These are phyloP conservation scores for Cossypha niveicapilla DNA, from an alignment of 2,797 vertebrate species.

Conservation along the genomic window DNA sequence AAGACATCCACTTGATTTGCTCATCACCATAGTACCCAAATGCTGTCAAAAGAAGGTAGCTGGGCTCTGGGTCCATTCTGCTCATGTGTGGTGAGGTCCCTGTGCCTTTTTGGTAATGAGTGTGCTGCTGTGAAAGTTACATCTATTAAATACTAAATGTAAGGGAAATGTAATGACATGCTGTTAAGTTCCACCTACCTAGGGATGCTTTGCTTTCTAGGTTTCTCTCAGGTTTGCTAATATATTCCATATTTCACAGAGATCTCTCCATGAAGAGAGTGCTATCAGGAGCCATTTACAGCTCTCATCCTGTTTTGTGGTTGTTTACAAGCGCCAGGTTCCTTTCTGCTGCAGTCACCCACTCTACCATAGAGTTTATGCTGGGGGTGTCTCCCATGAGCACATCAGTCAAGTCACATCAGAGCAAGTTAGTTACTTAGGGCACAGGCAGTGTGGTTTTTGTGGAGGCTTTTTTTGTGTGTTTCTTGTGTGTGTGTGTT, in stretches of 20 bases:
- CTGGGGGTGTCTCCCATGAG: not conserved
- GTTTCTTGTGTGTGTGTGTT: no score
- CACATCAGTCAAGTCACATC: no score
- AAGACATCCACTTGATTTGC: not conserved
- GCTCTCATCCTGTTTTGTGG: not conserved
- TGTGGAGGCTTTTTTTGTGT: no score
- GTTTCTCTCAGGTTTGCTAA: not conserved
- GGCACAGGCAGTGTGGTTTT: not conserved
- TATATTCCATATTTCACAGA: constrained; percentile 26
- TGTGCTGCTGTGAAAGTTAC: not conserved
- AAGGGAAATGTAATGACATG: constrained; percentile 27
- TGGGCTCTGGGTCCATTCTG: not conserved
- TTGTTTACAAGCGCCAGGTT: not conserved
- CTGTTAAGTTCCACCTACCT: constrained; percentile 41
- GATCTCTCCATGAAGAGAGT: not conserved
- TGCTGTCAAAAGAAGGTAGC: not conserved
- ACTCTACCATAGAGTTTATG: not conserved
- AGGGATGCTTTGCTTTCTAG: constrained; percentile 27
- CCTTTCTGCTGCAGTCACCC: not conserved
- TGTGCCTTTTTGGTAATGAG: not conserved
- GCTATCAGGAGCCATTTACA: constrained; percentile 23
- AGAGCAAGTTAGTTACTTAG: not conserved
- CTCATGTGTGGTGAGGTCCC: not conserved
- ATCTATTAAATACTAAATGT: constrained; percentile 31
- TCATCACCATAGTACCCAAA: not conserved